Evolutionary conservation across 1,140 invertebrate species (phyloP).

Genomic region (Leptonema lineaticorne): DNA sequence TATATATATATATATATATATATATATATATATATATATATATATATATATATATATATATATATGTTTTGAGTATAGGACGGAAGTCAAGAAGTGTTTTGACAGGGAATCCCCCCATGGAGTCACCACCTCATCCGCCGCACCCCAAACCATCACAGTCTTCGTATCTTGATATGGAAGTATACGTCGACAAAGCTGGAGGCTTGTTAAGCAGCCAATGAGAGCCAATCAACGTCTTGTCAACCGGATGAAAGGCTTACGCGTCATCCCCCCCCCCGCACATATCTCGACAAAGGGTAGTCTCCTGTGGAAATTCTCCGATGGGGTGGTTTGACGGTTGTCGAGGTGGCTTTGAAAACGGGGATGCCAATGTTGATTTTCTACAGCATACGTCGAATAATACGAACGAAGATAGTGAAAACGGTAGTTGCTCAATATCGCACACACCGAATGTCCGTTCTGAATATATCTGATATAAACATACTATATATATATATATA

Average conservation of each 20-base stretch:
- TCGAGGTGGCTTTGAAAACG: neutral
- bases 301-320: neutral
- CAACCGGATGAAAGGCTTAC: conserved; percentile 41
- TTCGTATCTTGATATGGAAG: conserved; percentile 26
- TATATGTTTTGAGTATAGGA: neutral
- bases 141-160: neutral
- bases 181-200: conserved; percentile 32
- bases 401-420: neutral
- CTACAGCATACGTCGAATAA: neutral
- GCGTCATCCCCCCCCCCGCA: conserved; percentile 15
- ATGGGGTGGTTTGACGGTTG: neutral
- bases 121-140: too few relatives aligned
- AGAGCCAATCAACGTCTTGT: conserved; percentile 42
- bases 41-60: neutral
- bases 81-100: conserved; percentile 16
- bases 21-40: too few relatives aligned
- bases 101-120: conserved; percentile 7
- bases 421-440: neutral
- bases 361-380: neutral
- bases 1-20: too few relatives aligned
- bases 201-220: conserved; percentile 41
- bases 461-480: too few relatives aligned
- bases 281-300: conserved; percentile 21
- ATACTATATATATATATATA: neutral
- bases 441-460: too few relatives aligned